Percentiles rank a stretch among this genome's conserved stretches.
phyloP scores from a whole-genome alignment of 2,888 invertebrate species.

The Sepioteuthis lessoniana region DNA sequence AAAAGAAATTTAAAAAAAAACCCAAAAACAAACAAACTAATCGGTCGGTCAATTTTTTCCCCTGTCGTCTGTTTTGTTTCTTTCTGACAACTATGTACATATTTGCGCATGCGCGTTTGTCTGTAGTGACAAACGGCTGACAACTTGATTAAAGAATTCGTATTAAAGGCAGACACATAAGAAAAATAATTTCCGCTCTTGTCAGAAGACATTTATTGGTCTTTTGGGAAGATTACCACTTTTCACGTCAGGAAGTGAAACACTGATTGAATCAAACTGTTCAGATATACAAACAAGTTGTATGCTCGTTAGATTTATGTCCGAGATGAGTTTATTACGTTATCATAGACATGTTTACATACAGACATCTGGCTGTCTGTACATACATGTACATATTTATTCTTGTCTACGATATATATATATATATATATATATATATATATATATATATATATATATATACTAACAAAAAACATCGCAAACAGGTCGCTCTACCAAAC shows the following conservation, averaged over 20 bases:
- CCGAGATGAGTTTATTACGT: not conserved
- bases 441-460: no score
- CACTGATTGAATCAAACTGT: not conserved
- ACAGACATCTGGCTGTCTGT: no score
- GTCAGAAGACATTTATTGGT: not conserved
- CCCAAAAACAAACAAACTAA: no score
- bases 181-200: slow-evolving; percentile 33
- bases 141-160: not conserved
- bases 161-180: not conserved
- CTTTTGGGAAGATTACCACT: not conserved
- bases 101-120: not conserved
- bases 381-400: no score
- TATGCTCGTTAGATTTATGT: not conserved
- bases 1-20: no score
- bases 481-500: no score
- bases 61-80: not conserved
- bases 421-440: no score
- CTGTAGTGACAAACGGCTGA: not conserved
- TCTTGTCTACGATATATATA: no score
- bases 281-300: not conserved
- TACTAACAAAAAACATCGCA: no score
- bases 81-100: not conserved
- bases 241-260: not conserved
- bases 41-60: not conserved
- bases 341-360: not conserved